Base-by-base conservation (phyloP, 2,797 vertebrate species). In the Channa striata region DNA sequence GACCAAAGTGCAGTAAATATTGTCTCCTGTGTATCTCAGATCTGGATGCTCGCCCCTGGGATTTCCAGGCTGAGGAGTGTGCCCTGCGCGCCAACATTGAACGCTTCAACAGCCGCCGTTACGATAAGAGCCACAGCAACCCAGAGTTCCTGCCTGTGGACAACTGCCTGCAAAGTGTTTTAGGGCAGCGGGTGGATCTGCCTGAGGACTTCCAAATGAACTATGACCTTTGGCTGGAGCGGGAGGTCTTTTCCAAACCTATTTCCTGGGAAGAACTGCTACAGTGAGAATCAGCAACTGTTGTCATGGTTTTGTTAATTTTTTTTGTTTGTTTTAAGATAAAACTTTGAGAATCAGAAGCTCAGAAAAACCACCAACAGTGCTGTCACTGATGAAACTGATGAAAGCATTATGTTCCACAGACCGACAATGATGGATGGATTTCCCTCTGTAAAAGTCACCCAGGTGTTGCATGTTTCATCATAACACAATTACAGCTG, bases 1-100 rank as follows among this genome's bases (percentile, higher is more conserved):
- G 4, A 30, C 25, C 39, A 17, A 66, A 47, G 2, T 12, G 44
- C 12, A 20, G 12, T 50, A 19, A 78, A 25, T 49, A 14, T 47
- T 11, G 58, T 1, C 20, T 5, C 3, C 6, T 42, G 6, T 74
- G 9, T 72, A 46, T 68, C 57, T 73, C 0, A 93, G 92, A 93
- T 68, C 83, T 93, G 72, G 98, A 99, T 1, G 97, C 97, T 4
- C 96, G 97, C 34, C 97, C 97, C 0, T 99, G 97, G 98, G 98
- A 99, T 83, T 98, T 99, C 89, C 98, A 99, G 92, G 97, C 97
- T 0, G 98, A 99, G 87, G 98, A 99, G 59, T 99, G 98, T 30
- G 96, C 97, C 2, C 92, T 99, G 77, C 92, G 98, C 1, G 96
- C 96, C 86, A 97, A 94, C 93, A 99, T 99, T 0, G 98, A 99